Base-by-base conservation (phyloP, 2,113 vertebrate species). In the Lampris megalopsis region DNA sequence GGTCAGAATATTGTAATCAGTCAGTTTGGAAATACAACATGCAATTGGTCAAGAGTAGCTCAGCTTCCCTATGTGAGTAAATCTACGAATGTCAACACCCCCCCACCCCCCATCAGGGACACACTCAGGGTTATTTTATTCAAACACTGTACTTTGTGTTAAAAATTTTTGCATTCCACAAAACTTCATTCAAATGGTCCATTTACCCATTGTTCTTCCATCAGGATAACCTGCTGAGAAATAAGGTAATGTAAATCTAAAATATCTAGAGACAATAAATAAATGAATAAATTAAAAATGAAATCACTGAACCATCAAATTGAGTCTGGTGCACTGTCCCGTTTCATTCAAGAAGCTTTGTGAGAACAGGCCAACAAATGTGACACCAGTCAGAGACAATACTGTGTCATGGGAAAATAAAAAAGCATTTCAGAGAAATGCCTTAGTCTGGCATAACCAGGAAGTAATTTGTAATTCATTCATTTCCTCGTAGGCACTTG, bases 141-240 rank as follows among this genome's bases (percentile, higher is more conserved):
- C 35, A 80, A 73, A 72, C 61, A 63, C 1, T 75, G 6, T 68
- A 10, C 36, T 60, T 24, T 7, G 11, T 35, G 41, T 74, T 69
- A 64, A 59, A 71, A 64, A 38, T 10, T 58, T 36, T 58, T 36
- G 43, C 38, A 71, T 11, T 49, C 8, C 58, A 61, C 9, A 9
- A 75, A 58, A 24, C 36, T 7, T 9, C 35, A 1, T 53, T 45
- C 54, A 11, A 65, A 24, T 36, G 57, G 50, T 70, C 37, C 0
- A 7, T 90, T 93, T 86, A 89, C 92, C 90, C 61, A 13, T 6
- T 54, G 37, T 80, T 64, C 83, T 73, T 66, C 54, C 77, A 63
- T 63, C 49, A 65, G 81, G 63, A 81, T 11, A 77, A 71, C 84
- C 82, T 89, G 89, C 68, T 83, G 84, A 56, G 48, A 84, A 86